phyloP scores from a whole-genome alignment of 2,797 vertebrate genomes.

The Sarcoramphus papa region DNA sequence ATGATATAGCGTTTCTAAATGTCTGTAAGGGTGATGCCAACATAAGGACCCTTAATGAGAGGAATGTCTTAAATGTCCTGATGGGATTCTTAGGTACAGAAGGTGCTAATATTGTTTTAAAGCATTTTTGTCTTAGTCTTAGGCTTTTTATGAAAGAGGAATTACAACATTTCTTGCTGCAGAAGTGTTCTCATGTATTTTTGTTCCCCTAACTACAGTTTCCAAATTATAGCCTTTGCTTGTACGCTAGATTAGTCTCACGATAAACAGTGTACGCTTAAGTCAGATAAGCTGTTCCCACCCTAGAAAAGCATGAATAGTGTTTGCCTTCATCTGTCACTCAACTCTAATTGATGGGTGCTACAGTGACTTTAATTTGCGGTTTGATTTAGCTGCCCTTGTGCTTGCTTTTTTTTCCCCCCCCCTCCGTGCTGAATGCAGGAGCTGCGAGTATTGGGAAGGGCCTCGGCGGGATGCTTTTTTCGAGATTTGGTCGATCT shows the following conservation, averaged over 20 bases:
- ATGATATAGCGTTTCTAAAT: neutral
- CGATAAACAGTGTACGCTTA: neutral
- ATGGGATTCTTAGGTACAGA: neutral
- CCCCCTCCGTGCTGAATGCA: constrained; percentile 33
- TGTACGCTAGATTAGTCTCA: neutral
- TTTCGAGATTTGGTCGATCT: constrained; percentile 92
- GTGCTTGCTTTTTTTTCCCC: neutral
- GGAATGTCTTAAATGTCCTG: neutral
- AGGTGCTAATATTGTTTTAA: fast-evolving
- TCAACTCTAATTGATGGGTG: neutral
- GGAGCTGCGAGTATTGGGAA: constrained; percentile 96
- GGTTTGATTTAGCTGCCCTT: neutral
- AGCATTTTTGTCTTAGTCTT: neutral
- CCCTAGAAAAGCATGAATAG: constrained; percentile 16
- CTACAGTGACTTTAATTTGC: neutral
- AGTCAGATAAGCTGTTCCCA: constrained; percentile 4
- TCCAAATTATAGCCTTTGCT: neutral
- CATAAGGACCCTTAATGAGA: neutral
- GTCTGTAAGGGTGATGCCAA: neutral
- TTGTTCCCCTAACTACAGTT: neutral
- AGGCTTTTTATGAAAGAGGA: neutral
- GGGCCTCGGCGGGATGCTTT: constrained; percentile 94
- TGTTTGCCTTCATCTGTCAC: neutral
- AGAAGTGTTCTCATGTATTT: neutral
- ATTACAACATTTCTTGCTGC: neutral